A percentile compares a stretch with the other conserved stretches of the same genome.
Evolutionary conservation across 1,140 invertebrate genomes (phyloP).

Genomic region (Brachionus sp.): DNA sequence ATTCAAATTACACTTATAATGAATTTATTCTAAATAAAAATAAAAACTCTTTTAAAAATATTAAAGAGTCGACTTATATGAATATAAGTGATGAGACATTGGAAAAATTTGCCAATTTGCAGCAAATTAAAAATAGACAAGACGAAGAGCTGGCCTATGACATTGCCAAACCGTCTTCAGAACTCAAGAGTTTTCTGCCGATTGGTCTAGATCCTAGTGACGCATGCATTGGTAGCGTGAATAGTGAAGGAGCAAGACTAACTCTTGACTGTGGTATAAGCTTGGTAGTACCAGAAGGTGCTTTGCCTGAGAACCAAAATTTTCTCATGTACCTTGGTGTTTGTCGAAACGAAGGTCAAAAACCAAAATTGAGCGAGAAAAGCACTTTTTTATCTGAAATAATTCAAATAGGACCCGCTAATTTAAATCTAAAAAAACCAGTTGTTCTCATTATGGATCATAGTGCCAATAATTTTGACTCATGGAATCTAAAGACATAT

Average conservation of each 20-base stretch:
- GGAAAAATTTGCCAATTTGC: neutral
- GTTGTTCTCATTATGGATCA: conserved; percentile 17
- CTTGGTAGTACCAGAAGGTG: conserved; percentile 11
- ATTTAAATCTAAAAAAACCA: neutral
- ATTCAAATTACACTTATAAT: neutral
- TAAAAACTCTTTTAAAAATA: neutral
- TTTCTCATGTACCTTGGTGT: neutral
- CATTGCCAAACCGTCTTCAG: neutral
- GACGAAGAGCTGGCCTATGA: conserved; percentile 32
- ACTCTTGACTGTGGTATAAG: neutral
- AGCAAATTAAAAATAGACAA: conserved; percentile 25
- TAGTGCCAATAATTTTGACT: neutral
- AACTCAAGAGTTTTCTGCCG: neutral
- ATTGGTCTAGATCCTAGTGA: conserved; percentile 10
- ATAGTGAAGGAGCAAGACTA: neutral
- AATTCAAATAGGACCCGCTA: conserved; percentile 9
- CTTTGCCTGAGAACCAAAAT: neutral
- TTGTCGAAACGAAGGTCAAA: neutral
- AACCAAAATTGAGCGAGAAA: conserved; percentile 1
- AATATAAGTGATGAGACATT: neutral
- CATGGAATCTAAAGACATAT: neutral
- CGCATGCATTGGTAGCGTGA: neutral
- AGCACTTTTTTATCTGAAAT: conserved; percentile 21
- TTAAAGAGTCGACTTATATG: neutral
- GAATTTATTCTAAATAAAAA: neutral